phyloP scores from a whole-genome alignment of 2,797 vertebrate genomes.

The Sebastes baramenuke region DNA sequence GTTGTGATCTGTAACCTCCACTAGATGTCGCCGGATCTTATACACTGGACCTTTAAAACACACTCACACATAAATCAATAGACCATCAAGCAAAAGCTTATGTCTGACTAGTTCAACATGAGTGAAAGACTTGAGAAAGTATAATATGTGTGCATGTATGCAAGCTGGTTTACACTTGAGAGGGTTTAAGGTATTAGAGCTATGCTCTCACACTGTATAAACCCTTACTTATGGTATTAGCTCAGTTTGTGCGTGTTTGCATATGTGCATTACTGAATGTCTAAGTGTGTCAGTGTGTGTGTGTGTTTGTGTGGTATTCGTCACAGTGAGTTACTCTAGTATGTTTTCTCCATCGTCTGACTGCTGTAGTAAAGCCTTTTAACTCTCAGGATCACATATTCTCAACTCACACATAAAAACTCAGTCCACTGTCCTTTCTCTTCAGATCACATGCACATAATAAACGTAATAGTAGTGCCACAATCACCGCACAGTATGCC shows the following conservation, averaged over 20 bases:
- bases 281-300: neutral
- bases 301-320: neutral
- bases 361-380: neutral
- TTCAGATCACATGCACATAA: neutral
- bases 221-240: constrained; percentile 14
- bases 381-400: neutral
- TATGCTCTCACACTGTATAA: neutral
- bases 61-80: neutral
- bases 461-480: neutral
- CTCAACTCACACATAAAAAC: neutral
- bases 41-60: neutral
- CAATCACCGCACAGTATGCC: neutral
- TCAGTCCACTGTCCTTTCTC: neutral
- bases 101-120: neutral
- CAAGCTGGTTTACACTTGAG: neutral
- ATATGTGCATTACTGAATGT: neutral
- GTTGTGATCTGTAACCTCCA: too few species aligned
- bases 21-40: too few species aligned
- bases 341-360: neutral
- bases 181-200: constrained; percentile 7
- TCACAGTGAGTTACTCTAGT: neutral
- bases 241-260: neutral
- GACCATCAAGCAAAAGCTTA: neutral
- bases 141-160: neutral
- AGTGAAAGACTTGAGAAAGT: neutral